These are phyloP conservation scores for Schizothorax lantsangensis DNA, from an alignment of 2,797 vertebrate genomes.

Conservation along the genomic window DNA sequence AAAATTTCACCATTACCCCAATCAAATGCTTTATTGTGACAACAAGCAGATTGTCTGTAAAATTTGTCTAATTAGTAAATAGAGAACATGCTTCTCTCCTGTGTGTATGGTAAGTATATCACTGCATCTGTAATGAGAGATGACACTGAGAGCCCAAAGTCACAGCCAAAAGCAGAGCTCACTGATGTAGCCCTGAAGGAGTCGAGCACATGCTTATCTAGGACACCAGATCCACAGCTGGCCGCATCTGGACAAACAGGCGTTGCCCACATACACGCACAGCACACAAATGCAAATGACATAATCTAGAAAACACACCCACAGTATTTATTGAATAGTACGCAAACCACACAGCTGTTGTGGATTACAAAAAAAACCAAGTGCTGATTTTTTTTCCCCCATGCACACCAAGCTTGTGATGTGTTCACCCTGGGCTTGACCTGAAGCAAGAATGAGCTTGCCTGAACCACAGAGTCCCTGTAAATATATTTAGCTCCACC, in stretches of 20 bases:
- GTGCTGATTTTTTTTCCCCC: constrained; percentile 65
- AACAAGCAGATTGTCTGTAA: constrained; percentile 40
- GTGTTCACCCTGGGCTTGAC: constrained; percentile 65
- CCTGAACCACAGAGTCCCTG: neutral
- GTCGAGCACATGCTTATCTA: constrained; percentile 75
- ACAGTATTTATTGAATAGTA: constrained; percentile 52
- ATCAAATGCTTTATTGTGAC: constrained; percentile 51
- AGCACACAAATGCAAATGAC: constrained; percentile 13
- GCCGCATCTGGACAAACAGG: constrained; percentile 72
- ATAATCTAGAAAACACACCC: constrained; percentile 19
- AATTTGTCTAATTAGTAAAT: constrained; percentile 57
- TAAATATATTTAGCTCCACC: constrained; percentile 30
- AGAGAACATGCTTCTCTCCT: constrained; percentile 34
- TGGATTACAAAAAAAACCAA: constrained; percentile 73
- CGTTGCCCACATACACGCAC: constrained; percentile 16
- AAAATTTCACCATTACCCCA: constrained; percentile 11
- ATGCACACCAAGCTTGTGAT: constrained; percentile 66
- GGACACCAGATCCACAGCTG: constrained; percentile 77
- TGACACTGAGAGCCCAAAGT: constrained; percentile 53
- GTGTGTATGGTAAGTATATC: constrained; percentile 46
- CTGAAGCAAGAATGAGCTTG: constrained; percentile 62
- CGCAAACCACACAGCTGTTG: constrained; percentile 72
- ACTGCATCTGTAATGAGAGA: constrained; percentile 59
- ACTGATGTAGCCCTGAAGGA: constrained; percentile 70
- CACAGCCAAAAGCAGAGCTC: constrained; percentile 61